Evolutionary conservation across 2,797 vertebrate genomes (phyloP).

Genomic region (Chrysocyon brachyurus): DNA sequence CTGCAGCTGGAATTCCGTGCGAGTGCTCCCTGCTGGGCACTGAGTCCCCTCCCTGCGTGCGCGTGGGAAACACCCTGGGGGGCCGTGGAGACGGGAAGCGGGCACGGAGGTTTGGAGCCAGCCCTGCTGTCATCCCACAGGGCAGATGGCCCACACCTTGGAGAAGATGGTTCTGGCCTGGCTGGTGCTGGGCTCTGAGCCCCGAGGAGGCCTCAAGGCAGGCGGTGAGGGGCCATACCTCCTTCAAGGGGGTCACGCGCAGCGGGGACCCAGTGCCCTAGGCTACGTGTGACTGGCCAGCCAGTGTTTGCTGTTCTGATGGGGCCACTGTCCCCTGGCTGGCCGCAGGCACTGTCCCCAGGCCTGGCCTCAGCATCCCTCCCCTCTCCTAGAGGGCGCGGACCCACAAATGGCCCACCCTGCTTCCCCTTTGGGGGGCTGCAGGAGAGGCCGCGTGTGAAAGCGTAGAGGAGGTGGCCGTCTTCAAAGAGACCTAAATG

Average conservation of each 20-base stretch:
- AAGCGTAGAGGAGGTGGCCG: fast-evolving
- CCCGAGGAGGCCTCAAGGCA: neutral
- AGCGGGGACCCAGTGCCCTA: neutral
- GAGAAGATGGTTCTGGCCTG: neutral
- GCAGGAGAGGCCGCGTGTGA: neutral
- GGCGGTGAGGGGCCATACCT: neutral
- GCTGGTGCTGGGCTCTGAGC: neutral
- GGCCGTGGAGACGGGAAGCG: neutral
- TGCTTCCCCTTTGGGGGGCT: neutral
- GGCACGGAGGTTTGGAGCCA: neutral
- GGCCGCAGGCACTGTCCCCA: neutral
- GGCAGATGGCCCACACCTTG: neutral
- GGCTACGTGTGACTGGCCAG: fast-evolving
- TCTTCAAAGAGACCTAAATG: neutral
- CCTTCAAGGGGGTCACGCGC: neutral
- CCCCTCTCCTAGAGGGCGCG: neutral
- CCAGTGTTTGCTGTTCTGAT: neutral
- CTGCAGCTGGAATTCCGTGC: neutral
- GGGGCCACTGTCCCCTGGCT: neutral
- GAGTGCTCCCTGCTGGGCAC: neutral
- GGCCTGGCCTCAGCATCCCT: neutral
- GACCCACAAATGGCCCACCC: fast-evolving
- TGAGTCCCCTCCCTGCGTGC: neutral
- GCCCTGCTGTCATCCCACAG: neutral
- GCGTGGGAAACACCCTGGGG: neutral